A percentile compares a stretch with the other conserved stretches of the same genome.
phyloP scores from a whole-genome alignment of 2,888 invertebrate species.

The Exocentrus adspersus region DNA sequence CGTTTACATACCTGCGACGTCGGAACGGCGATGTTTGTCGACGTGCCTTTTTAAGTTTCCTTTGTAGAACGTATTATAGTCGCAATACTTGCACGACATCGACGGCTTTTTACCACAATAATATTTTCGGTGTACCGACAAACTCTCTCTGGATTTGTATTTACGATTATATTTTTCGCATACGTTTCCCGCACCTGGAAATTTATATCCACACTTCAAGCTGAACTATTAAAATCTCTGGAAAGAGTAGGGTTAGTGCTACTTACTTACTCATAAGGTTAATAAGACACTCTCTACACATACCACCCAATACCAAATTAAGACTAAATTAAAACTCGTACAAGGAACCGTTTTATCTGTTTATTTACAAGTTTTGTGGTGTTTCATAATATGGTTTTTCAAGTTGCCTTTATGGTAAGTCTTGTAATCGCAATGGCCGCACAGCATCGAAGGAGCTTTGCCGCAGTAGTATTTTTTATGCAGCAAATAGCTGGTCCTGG shows the following conservation, averaged over 20 bases:
- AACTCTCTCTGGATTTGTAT: constrained; percentile 29
- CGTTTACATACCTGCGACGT: too few species aligned
- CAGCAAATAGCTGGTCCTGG: constrained; percentile 64
- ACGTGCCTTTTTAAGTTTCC: neutral
- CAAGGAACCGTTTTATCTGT: too few species aligned
- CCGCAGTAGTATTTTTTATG: constrained; percentile 78
- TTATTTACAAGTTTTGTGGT: neutral
- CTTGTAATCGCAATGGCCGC: constrained; percentile 24
- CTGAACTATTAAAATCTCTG: too few species aligned
- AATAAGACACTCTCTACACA: too few species aligned
- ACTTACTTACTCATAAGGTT: too few species aligned
- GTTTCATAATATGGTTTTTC: constrained; percentile 25
- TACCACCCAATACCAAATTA: too few species aligned
- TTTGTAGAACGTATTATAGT: constrained; percentile 9
- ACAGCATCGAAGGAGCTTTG: constrained; percentile 57
- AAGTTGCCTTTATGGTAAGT: constrained; percentile 26
- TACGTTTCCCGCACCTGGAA: too few species aligned
- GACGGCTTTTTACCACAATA: constrained; percentile 28
- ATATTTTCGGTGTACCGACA: constrained; percentile 28
- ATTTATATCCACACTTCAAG: too few species aligned
- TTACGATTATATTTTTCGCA: constrained; percentile 17
- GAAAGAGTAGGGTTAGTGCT: too few species aligned
- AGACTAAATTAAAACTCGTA: too few species aligned
- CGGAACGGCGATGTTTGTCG: too few species aligned
- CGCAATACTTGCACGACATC: constrained; percentile 27